These are phyloP conservation scores for Philaethria dido DNA, from an alignment of 2,888 invertebrate species.

Conservation along the genomic window DNA sequence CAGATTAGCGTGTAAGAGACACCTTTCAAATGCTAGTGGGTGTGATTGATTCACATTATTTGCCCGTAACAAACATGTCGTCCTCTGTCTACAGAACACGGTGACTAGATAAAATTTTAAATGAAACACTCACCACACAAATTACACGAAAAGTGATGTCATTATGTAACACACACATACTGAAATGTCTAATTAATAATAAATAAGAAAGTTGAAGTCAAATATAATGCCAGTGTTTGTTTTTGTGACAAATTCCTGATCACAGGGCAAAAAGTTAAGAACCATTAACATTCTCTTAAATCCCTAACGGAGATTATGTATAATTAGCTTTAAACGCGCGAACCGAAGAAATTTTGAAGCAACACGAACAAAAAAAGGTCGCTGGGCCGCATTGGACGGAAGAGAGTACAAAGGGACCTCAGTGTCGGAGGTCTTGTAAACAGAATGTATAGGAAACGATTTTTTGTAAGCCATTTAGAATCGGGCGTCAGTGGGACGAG, in stretches of 20 bases:
- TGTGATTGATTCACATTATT: conserved; percentile 46
- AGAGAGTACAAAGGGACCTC: conserved; percentile 67
- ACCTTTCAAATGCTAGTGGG: conserved; percentile 44
- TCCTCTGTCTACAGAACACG: conserved; percentile 36
- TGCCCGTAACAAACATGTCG: conserved; percentile 32
- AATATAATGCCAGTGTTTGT: conserved; percentile 6
- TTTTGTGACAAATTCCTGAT: conserved; percentile 39
- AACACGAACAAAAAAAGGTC: conserved; percentile 76
- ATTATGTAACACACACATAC: conserved; percentile 36
- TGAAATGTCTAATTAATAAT: not conserved
- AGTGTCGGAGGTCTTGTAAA: conserved; percentile 81
- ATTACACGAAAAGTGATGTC: conserved; percentile 51
- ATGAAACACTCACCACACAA: conserved; percentile 37
- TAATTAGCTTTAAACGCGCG: conserved; percentile 47
- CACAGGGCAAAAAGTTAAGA: conserved; percentile 41
- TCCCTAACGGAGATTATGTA: conserved; percentile 43
- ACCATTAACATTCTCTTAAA: conserved; percentile 44
- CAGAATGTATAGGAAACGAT: conserved; percentile 76
- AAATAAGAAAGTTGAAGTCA: conserved; percentile 5
- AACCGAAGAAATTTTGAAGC: conserved; percentile 52
- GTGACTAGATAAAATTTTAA: conserved; percentile 34
- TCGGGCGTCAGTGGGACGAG: conserved; percentile 61
- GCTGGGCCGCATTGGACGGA: conserved; percentile 56
- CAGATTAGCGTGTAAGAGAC: conserved; percentile 35
- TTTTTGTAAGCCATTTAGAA: conserved; percentile 60